Evolutionary conservation across 2,797 vertebrate species (phyloP).

Genomic region (Euphonia xanthogaster): DNA sequence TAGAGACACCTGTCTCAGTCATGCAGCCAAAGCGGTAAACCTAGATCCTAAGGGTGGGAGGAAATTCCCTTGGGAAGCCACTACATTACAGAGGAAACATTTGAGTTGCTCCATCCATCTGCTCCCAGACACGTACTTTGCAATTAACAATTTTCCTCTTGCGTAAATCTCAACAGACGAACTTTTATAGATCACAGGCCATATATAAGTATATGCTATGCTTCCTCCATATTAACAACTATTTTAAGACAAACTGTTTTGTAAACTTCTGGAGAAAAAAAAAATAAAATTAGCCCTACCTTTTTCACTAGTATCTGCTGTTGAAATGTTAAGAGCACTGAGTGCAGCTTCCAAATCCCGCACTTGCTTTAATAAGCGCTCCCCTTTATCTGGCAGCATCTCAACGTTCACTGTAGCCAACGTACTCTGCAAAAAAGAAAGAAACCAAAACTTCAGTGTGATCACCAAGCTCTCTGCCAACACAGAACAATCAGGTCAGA

Average conservation of each 20-base stretch:
- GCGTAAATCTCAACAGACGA: not conserved
- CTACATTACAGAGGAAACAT: not conserved
- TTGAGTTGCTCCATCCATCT: not conserved
- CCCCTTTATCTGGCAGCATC: slow-evolving; percentile 90
- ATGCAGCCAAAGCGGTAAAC: not conserved
- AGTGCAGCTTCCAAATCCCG: slow-evolving; percentile 85
- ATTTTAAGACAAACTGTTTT: not conserved
- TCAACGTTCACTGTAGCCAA: slow-evolving; percentile 85
- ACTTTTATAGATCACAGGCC: not conserved
- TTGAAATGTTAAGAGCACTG: slow-evolving; percentile 75
- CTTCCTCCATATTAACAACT: not conserved
- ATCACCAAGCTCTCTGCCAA: not conserved
- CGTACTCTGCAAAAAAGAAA: slow-evolving; percentile 74
- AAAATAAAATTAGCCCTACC: slow-evolving; percentile 20
- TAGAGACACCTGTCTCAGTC: not conserved
- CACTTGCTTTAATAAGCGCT: slow-evolving; percentile 86
- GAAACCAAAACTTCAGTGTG: not conserved
- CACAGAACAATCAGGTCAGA: not conserved
- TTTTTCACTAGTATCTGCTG: slow-evolving; percentile 31
- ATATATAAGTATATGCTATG: not conserved
- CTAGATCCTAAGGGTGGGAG: not conserved
- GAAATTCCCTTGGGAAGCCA: not conserved
- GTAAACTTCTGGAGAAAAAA: not conserved
- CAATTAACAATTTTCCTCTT: not conserved
- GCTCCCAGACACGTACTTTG: not conserved